Evolutionary conservation across 2,797 vertebrate genomes (phyloP).

Genomic region (Benthosema pterotum): DNA sequence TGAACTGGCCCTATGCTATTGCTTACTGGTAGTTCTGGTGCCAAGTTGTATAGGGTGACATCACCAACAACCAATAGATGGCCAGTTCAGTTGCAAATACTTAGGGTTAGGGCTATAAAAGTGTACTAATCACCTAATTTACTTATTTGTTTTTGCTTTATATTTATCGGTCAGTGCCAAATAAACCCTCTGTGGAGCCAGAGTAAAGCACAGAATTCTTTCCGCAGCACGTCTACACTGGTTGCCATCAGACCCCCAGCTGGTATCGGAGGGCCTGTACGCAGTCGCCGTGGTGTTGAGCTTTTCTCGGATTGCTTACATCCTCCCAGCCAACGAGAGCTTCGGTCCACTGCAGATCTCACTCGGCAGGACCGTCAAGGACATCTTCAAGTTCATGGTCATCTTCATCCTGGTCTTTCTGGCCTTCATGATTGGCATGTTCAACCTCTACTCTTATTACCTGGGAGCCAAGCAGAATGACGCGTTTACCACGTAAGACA

Average conservation of each 20-base stretch:
- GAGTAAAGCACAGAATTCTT: neutral
- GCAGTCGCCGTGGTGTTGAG: slow-evolving; percentile 96
- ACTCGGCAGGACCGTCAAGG: slow-evolving; percentile 95
- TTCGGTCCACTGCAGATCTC: slow-evolving; percentile 99
- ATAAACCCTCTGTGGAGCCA: too few relatives aligned
- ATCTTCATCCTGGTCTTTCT: slow-evolving; percentile 99
- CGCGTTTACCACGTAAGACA: slow-evolving; percentile 95
- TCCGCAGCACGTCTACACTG: slow-evolving; percentile 90
- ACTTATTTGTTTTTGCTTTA: too few relatives aligned
- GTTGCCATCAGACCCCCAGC: slow-evolving; percentile 95
- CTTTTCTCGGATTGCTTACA: slow-evolving; percentile 98
- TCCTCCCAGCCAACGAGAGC: slow-evolving; percentile 97
- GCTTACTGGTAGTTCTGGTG: too few relatives aligned
- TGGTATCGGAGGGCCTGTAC: slow-evolving; percentile 96
- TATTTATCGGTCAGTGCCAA: too few relatives aligned
- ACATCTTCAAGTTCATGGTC: slow-evolving; percentile 99
- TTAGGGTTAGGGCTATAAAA: too few relatives aligned
- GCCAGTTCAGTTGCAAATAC: too few relatives aligned
- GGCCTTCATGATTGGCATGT: slow-evolving; percentile 99
- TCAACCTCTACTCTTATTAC: slow-evolving; percentile 98
- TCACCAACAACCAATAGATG: too few relatives aligned
- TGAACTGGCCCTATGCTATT: too few relatives aligned
- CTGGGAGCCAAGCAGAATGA: slow-evolving; percentile 95
- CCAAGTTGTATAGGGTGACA: too few relatives aligned
- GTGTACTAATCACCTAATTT: too few relatives aligned